These are phyloP conservation scores for Urocynchramus pylzowi DNA, from an alignment of 2,113 vertebrate species.

Conservation along the genomic window DNA sequence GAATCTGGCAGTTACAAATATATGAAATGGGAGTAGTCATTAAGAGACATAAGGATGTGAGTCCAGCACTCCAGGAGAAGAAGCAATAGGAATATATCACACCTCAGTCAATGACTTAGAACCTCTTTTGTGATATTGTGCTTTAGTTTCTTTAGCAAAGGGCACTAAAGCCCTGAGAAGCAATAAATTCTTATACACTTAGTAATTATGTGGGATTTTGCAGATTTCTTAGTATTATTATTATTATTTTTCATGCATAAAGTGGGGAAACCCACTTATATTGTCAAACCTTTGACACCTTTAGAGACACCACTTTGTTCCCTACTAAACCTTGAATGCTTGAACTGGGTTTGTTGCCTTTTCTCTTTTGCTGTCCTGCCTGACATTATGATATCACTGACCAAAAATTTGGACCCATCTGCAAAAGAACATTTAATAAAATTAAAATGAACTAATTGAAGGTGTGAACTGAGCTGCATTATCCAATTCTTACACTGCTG, in stretches of 20 bases:
- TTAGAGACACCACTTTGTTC: not conserved
- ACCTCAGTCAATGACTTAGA: not conserved
- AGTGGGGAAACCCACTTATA: not conserved
- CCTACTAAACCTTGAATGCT: not conserved
- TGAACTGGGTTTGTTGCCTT: not conserved
- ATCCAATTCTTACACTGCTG: not conserved
- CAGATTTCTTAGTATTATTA: not conserved
- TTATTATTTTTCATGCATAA: not conserved
- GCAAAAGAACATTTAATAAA: not conserved
- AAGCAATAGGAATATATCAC: not conserved
- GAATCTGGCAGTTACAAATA: not conserved
- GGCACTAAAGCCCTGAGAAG: not conserved
- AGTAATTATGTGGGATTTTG: not conserved
- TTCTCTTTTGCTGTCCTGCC: not conserved
- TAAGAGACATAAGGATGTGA: not conserved
- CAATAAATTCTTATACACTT: not conserved
- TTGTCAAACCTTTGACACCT: not conserved
- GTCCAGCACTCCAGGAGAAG: not conserved
- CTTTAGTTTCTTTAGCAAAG: not conserved
- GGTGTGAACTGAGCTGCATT: not conserved
- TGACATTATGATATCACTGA: not conserved
- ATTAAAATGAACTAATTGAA: not conserved
- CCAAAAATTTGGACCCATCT: not conserved
- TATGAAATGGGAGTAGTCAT: not conserved
- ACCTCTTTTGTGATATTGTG: not conserved